These are phyloP conservation scores for Pluvialis apricaria DNA, from an alignment of 2,113 vertebrate species.

Conservation along the genomic window DNA sequence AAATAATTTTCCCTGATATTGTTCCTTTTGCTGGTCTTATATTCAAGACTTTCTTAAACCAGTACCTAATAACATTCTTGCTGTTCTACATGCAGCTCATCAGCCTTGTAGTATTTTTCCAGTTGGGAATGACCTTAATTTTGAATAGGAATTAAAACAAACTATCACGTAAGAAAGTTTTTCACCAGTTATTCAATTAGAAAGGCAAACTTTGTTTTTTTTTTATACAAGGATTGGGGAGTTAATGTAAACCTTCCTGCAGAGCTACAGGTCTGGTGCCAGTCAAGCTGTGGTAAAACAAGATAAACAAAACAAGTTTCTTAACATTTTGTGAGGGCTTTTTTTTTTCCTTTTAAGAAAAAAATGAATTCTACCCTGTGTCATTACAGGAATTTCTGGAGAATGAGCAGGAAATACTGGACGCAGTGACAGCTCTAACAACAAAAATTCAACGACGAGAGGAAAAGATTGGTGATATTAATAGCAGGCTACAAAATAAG, in stretches of 20 bases:
- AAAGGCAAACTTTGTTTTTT: not conserved
- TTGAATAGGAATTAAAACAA: not conserved
- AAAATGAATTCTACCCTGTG: not conserved
- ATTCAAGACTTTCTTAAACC: not conserved
- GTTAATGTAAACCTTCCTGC: not conserved
- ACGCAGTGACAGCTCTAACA: conserved; percentile 16
- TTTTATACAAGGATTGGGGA: not conserved
- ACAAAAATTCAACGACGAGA: conserved; percentile 31
- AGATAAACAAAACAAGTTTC: not conserved
- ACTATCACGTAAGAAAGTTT: not conserved
- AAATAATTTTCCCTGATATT: not conserved
- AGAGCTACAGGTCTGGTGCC: not conserved
- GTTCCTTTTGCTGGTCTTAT: not conserved
- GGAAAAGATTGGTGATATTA: conserved; percentile 33
- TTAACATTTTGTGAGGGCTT: not conserved
- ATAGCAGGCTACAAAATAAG: conserved; percentile 30
- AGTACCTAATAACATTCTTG: not conserved
- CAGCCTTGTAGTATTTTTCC: not conserved
- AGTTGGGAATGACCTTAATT: not conserved
- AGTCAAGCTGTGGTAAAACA: not conserved
- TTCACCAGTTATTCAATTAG: not conserved
- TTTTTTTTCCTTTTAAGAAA: not conserved
- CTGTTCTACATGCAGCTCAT: not conserved
- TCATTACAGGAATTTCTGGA: conserved; percentile 27
- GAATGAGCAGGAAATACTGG: conserved; percentile 32